Percentiles rank a stretch among this genome's conserved stretches.
These are phyloP conservation scores for Chrysomela aeneicollis DNA, from an alignment of 2,888 invertebrate species.

Conservation along the genomic window DNA sequence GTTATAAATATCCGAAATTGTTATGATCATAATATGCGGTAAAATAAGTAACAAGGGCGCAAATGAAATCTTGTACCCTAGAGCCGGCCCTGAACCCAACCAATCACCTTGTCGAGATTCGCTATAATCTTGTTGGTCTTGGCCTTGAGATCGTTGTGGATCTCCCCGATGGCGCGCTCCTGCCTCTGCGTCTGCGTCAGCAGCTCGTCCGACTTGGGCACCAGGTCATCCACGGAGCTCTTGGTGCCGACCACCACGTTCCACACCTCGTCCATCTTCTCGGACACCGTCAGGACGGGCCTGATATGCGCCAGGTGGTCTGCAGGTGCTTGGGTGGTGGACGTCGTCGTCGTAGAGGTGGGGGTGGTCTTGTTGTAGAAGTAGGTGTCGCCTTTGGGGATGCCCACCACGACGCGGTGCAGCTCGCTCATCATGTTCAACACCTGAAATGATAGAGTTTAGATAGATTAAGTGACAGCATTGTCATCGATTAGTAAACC, in stretches of 20 bases:
- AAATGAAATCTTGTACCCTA: too few relatives aligned
- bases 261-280: slow-evolving; percentile 93
- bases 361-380: slow-evolving; percentile 63
- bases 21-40: too few relatives aligned
- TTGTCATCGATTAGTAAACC: too few relatives aligned
- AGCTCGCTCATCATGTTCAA: slow-evolving; percentile 82
- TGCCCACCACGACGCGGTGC: slow-evolving; percentile 83
- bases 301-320: slow-evolving; percentile 80
- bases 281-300: slow-evolving; percentile 85
- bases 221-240: slow-evolving; percentile 83
- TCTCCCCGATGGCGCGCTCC: slow-evolving; percentile 86
- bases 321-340: slow-evolving; percentile 71
- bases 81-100: too few relatives aligned
- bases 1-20: too few relatives aligned
- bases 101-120: slow-evolving; percentile 75
- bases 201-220: slow-evolving; percentile 87
- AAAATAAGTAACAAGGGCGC: too few relatives aligned
- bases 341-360: slow-evolving; percentile 69
- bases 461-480: too few relatives aligned
- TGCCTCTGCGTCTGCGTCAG: slow-evolving; percentile 86
- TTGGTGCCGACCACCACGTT: slow-evolving; percentile 89
- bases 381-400: slow-evolving; percentile 21
- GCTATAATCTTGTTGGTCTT: slow-evolving; percentile 89
- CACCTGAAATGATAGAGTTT: too few relatives aligned
- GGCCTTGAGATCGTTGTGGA: slow-evolving; percentile 80